phyloP scores from a whole-genome alignment of 2,113 vertebrate species.

The Sinocyclocheilus rhinocerous region DNA sequence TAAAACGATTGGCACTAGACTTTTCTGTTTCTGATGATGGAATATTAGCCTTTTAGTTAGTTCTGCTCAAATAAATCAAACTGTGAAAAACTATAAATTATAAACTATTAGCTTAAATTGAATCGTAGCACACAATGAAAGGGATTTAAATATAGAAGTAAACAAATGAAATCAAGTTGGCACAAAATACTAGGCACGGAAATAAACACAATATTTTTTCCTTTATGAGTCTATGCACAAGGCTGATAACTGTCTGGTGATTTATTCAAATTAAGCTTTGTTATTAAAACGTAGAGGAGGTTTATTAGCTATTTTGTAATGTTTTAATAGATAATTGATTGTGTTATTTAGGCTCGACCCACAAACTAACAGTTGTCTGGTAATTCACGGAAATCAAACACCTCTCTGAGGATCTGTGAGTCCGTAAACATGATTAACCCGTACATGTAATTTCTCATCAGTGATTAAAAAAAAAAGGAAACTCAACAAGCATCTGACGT shows the following conservation, averaged over 20 bases:
- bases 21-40: neutral
- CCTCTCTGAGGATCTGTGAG: constrained; percentile 26
- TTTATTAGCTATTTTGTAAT: neutral
- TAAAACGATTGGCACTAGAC: constrained; percentile 4
- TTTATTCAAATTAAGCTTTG: constrained; percentile 13
- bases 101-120: constrained; percentile 10
- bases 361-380: neutral
- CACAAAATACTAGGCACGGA: constrained; percentile 46
- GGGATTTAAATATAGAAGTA: constrained; percentile 45
- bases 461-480: constrained; percentile 29
- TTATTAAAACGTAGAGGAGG: neutral
- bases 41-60: neutral
- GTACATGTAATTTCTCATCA: constrained; percentile 28
- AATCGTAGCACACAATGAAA: constrained; percentile 35
- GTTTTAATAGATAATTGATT: neutral
- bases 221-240: neutral
- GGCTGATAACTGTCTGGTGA: constrained; percentile 18
- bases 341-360: neutral
- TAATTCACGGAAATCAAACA: neutral
- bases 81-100: too few relatives aligned
- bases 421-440: constrained; percentile 35
- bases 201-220: constrained; percentile 32
- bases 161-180: constrained; percentile 33
- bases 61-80: too few relatives aligned
- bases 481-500: constrained; percentile 35